A percentile compares a stretch with the other conserved stretches of the same genome.
These are phyloP conservation scores for Plutomurus gul DNA, from an alignment of 1,140 invertebrate genomes.

Conservation along the genomic window DNA sequence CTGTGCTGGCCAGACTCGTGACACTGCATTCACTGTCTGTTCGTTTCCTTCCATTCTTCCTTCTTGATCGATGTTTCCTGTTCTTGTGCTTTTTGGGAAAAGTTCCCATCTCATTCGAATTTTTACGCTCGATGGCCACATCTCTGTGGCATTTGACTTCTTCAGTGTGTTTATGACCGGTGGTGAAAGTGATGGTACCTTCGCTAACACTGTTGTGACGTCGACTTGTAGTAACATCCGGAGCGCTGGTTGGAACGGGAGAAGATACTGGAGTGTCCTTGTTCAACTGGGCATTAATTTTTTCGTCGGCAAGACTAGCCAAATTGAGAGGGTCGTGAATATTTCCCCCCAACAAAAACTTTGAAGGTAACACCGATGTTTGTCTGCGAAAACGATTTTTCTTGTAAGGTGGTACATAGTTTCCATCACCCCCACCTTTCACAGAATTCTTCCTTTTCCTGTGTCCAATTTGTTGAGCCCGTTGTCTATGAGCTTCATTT, in stretches of 20 bases:
- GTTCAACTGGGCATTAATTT: constrained; percentile 64
- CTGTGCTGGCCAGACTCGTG: not conserved
- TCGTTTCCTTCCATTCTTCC: constrained; percentile 63
- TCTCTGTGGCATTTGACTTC: constrained; percentile 74
- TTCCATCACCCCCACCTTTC: constrained; percentile 13
- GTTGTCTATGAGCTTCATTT: not conserved
- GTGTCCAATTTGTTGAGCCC: constrained; percentile 32
- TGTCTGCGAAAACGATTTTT: constrained; percentile 38
- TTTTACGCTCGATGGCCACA: constrained; percentile 64
- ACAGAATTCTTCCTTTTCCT: constrained; percentile 45
- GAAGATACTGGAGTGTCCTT: constrained; percentile 85
- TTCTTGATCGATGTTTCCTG: constrained; percentile 61
- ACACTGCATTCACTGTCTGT: constrained; percentile 56
- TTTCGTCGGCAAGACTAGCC: constrained; percentile 74
- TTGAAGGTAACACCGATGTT: constrained; percentile 75
- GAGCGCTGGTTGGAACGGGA: constrained; percentile 80
- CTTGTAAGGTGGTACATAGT: constrained; percentile 51
- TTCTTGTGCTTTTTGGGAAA: constrained; percentile 67
- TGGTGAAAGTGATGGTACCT: too few species aligned
- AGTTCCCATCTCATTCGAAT: not conserved
- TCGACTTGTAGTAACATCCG: constrained; percentile 82
- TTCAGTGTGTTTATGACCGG: constrained; percentile 94
- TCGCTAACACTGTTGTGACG: constrained; percentile 82
- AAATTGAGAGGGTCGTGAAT: constrained; percentile 93
- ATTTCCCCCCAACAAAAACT: constrained; percentile 92